Base-by-base conservation (phyloP, 2,797 vertebrate species). In the Gymnodraco acuticeps region DNA sequence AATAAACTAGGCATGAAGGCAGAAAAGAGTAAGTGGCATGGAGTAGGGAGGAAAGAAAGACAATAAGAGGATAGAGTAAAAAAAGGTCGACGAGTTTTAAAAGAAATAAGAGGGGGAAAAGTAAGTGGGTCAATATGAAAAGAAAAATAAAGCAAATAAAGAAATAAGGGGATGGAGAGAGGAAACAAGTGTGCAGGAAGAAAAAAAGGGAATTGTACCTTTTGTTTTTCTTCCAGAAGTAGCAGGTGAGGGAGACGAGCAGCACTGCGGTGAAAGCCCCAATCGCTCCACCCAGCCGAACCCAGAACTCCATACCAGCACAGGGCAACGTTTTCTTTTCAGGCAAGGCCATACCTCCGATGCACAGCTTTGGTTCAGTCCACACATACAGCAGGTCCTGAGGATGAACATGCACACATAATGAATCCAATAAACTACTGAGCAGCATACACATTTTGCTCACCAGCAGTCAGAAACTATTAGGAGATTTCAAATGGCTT, bases 221-320 rank as follows among this genome's bases (percentile, higher is more conserved):
- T 90, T 97, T 97, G 89, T 99, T 99, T 87, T 99, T 99, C 84
- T 99, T 99, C 98, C 98, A 99, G 93, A 99, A 98, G 91, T 99
- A 98, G 88, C 96, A 99, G 73, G 96, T 99, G 83, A 99, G 93
- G 60, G 95, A 96, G 84, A 99, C 77, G 16, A 99, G 96, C 53
- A 99, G 90, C 76, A 96, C 94, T 0, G 97, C 97, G 16, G 93
- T 95, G 89, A 98, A 97, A 43, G 94, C 95, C 48, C 96, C 97
- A 33, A 96, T 89, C 4, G 95, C 96, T 10, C 95, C 94, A 58
- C 97, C 96, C 51, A 98, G 93, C 83, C 96, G 97, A 16, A 99
- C 85, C 97, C 97, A 99, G 83, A 98, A 96, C 78, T 98, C 97
- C 80, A 99, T 92, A 1, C 96, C 95, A 91, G 98, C 96, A 56